Conservation (phyloP, 2,113 vertebrate species). For the Oophaga pumilio region DNA sequence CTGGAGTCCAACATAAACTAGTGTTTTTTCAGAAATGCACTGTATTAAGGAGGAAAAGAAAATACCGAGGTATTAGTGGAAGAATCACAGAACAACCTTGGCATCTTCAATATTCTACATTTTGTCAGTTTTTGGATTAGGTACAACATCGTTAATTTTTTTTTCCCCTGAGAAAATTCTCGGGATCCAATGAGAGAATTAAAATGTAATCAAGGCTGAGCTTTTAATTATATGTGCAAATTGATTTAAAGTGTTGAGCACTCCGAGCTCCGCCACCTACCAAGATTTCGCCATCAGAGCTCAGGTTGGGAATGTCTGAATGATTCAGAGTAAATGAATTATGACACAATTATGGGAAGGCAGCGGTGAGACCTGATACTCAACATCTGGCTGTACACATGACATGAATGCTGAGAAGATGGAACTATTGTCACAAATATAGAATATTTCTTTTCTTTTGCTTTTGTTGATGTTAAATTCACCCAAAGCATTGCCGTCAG, state of each 20-base stretch:
- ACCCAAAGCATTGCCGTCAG: background rate
- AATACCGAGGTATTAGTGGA: background rate
- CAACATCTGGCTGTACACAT: background rate
- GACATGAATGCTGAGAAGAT: slow-evolving; percentile 9
- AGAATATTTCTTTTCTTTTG: background rate
- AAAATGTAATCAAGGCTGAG: slow-evolving; percentile 53
- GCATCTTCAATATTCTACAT: slow-evolving; percentile 2
- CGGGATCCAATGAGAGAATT: slow-evolving; percentile 54
- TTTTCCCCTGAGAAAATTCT: slow-evolving; percentile 21
- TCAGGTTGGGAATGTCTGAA: slow-evolving; percentile 14
- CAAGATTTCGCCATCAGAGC: slow-evolving; percentile 31
- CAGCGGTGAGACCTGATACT: background rate
- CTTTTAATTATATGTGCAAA: slow-evolving; percentile 54
- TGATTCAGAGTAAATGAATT: background rate
- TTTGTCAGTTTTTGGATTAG: slow-evolving; percentile 25
- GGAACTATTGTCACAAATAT: background rate
- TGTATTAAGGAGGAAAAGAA: background rate
- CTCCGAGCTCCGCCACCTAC: slow-evolving; percentile 25
- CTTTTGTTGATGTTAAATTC: background rate
- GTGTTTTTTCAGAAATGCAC: too few relatives aligned
- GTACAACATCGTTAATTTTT: slow-evolving; percentile 27
- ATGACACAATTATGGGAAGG: background rate
- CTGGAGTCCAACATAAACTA: background rate
- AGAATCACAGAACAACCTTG: background rate
- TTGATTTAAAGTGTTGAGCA: slow-evolving; percentile 41